Evolutionary conservation across 2,113 vertebrate genomes (phyloP), one percentile per base, ranked within the genome.

Genomic region (Ceyx margarethae): DNA sequence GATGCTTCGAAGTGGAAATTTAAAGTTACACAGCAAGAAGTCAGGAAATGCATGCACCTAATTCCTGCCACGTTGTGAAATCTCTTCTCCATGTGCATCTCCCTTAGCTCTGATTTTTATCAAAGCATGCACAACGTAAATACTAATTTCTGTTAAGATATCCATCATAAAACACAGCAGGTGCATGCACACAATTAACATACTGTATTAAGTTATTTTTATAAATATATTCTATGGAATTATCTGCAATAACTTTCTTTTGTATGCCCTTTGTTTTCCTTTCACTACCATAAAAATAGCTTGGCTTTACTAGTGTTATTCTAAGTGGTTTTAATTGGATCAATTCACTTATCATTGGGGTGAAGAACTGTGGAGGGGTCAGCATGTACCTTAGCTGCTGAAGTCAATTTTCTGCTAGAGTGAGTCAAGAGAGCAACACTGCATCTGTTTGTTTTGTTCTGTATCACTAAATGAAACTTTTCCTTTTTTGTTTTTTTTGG

Each of bases 341-440:
- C 66, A 78, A 68, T 84, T 86, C 86, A 91, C 77, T 88, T 78
- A 57, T 78, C 73, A 72, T 26, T 61, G 74, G 42, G 66, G 80
- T 91, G 65, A 93, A 90, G 64, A 90, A 90, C 56, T 58, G 57
- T 93, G 45, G 50, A 90, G 66, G 88, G 95, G 92, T 93, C 94
- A 96, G 57, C 53, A 91, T 1, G 3, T 81, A 95, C 92, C 83
- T 93, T 89, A 90, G 83, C 57, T 89, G 83, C 42, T 84, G 77
- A 93, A 95, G 95, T 88, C 76, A 93, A 94, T 95, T 96, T 95
- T 96, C 92, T 96, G 95, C 93, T 95, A 96, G 83, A 86, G 42
- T 93, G 93, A 95, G 81, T 75, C 80, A 91, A 91, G 73, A 94
- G 57, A 93, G 69, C 77, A 90, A 61, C 76, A 72, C 25, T 61